Conservation (phyloP, 2,888 invertebrate species). For the Apoderus coryli region DNA sequence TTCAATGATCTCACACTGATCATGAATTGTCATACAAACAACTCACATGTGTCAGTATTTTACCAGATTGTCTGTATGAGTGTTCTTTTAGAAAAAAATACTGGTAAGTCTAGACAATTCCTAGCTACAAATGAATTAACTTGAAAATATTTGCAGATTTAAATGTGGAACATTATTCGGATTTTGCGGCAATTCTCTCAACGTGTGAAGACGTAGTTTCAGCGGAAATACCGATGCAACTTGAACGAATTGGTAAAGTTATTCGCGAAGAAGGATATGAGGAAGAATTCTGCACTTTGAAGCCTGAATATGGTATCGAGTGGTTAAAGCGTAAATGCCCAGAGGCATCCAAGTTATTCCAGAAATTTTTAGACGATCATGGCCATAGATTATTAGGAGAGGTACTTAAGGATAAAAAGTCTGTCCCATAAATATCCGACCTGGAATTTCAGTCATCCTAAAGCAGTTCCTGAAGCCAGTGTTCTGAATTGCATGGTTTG, state of each 20-base stretch:
- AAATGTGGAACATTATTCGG: slow-evolving; percentile 47
- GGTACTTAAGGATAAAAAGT: too few species aligned
- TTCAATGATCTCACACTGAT: slow-evolving; percentile 23
- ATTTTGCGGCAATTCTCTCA: slow-evolving; percentile 52
- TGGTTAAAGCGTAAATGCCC: slow-evolving; percentile 45
- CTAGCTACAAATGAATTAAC: too few species aligned
- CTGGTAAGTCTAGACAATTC: too few species aligned
- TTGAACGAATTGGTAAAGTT: slow-evolving; percentile 24
- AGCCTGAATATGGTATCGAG: slow-evolving; percentile 36
- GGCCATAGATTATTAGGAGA: slow-evolving; percentile 57
- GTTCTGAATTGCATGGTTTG: too few species aligned
- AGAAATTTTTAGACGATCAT: slow-evolving; percentile 47
- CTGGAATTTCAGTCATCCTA: too few species aligned
- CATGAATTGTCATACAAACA: slow-evolving; percentile 32
- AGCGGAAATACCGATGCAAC: slow-evolving; percentile 46
- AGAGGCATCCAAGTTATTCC: slow-evolving; percentile 33
- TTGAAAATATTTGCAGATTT: slow-evolving; percentile 30
- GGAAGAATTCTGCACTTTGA: slow-evolving; percentile 36
- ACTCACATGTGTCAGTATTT: slow-evolving; percentile 36
- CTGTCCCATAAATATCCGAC: too few species aligned
- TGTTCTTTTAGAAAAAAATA: slow-evolving; percentile 37
- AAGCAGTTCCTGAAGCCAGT: too few species aligned
- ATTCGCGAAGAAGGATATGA: slow-evolving; percentile 23
- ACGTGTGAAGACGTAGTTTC: slow-evolving; percentile 56
- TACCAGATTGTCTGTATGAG: slow-evolving; percentile 42